Conservation (phyloP, 2,113 vertebrate genomes). For the Apteryx mantelli region DNA sequence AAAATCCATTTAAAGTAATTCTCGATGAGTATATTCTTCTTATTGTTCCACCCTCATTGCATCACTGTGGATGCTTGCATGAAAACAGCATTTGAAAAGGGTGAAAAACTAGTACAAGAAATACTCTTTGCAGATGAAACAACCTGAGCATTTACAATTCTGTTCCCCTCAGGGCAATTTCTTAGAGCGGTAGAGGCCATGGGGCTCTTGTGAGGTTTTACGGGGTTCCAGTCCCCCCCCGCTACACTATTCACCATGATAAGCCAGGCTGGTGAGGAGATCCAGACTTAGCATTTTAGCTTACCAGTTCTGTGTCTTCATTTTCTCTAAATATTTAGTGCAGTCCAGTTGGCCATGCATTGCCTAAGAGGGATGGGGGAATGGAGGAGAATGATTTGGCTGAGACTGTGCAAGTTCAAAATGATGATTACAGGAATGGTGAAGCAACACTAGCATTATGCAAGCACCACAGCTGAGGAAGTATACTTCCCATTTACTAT, state of each 20-base stretch:
- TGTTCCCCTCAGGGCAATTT: fast-evolving
- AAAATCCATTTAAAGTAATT: background rate
- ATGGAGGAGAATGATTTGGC: constrained; percentile 12
- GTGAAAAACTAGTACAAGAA: background rate
- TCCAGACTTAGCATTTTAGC: fast-evolving
- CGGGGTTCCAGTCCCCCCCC: background rate
- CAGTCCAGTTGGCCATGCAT: background rate
- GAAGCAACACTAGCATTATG: constrained; percentile 15
- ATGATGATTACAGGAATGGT: background rate
- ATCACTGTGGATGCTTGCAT: background rate
- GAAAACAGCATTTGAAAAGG: background rate
- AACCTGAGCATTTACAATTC: background rate
- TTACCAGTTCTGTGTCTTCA: background rate
- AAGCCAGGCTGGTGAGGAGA: background rate
- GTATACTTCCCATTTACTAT: background rate
- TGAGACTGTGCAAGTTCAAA: background rate
- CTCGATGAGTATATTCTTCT: fast-evolving
- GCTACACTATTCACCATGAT: fast-evolving
- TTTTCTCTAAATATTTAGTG: constrained; percentile 19
- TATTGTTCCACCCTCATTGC: background rate
- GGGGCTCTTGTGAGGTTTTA: background rate
- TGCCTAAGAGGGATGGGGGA: background rate
- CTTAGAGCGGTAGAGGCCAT: fast-evolving
- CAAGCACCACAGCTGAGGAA: background rate
- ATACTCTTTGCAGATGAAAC: background rate